Conservation (phyloP, 2,113 vertebrate genomes). For the Grammomys surdaster region DNA sequence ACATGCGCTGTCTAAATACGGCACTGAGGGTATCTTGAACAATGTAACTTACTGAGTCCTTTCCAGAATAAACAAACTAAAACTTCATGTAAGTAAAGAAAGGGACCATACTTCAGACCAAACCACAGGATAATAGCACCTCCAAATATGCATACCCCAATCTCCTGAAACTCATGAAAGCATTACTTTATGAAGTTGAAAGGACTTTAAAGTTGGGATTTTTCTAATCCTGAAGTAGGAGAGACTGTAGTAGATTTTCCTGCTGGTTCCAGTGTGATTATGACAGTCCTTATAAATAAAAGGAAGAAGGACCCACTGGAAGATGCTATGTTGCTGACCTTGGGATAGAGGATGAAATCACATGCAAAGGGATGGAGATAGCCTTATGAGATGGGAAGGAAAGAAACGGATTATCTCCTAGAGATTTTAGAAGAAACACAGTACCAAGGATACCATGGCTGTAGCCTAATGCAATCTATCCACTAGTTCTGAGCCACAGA, state of each 20-base stretch:
- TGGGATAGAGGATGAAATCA: background rate
- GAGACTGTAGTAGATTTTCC: background rate
- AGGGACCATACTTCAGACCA: background rate
- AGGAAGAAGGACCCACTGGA: background rate
- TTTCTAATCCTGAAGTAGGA: background rate
- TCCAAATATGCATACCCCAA: background rate
- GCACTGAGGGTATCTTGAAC: background rate
- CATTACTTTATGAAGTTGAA: background rate
- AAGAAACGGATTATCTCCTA: background rate
- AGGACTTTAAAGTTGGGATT: background rate
- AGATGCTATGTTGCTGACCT: background rate
- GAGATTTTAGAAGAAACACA: background rate
- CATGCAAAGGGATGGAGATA: background rate
- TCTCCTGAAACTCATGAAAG: background rate
- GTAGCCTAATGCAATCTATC: background rate
- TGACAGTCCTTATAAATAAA: background rate
- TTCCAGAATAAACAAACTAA: background rate
- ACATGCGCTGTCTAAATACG: background rate
- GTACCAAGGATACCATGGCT: background rate
- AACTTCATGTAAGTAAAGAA: constrained; percentile 8
- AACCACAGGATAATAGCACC: background rate
- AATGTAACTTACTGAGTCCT: background rate
- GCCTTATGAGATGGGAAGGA: background rate
- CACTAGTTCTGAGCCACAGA: background rate
- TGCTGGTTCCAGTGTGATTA: background rate